Percentiles rank a stretch among this genome's conserved stretches.
phyloP scores from a whole-genome alignment of 2,888 invertebrate genomes.

The Dryomyza anilis region DNA sequence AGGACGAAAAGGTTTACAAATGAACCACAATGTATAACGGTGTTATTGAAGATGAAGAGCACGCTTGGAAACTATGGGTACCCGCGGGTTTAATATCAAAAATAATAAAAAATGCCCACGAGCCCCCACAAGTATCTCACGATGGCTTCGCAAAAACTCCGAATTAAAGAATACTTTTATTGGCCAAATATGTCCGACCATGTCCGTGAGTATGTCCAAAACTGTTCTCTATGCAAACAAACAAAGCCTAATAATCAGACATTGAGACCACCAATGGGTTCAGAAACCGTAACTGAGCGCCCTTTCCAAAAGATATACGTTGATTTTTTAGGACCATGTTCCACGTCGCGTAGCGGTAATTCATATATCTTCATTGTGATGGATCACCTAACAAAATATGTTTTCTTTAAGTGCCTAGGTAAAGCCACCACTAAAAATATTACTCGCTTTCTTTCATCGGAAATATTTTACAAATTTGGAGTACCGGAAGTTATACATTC shows the following conservation, averaged over 20 bases:
- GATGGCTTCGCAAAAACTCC: slow-evolving; percentile 17
- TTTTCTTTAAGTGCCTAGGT: background rate
- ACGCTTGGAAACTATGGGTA: background rate
- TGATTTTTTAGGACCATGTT: slow-evolving; percentile 14
- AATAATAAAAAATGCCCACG: slow-evolving; percentile 1
- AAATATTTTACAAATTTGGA: background rate
- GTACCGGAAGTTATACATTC: background rate
- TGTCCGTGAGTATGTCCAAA: background rate
- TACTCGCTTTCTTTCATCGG: background rate
- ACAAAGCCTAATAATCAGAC: slow-evolving; percentile 14
- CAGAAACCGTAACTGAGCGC: slow-evolving; percentile 1
- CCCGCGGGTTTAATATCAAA: background rate
- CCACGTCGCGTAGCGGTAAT: background rate
- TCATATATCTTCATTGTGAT: slow-evolving; percentile 9
- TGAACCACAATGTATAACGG: background rate
- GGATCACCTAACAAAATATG: slow-evolving; percentile 8
- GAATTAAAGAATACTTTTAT: slow-evolving; percentile 15
- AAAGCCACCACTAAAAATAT: slow-evolving; percentile 13
- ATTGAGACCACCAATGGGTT: slow-evolving; percentile 26
- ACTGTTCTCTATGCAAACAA: slow-evolving; percentile 9
- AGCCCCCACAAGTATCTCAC: slow-evolving; percentile 9
- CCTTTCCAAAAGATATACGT: slow-evolving; percentile 20
- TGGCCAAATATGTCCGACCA: slow-evolving; percentile 10
- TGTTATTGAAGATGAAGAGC: background rate
- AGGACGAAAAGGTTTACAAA: background rate